phyloP scores from a whole-genome alignment of 2,888 invertebrate genomes.

The Eupsilia transversa region DNA sequence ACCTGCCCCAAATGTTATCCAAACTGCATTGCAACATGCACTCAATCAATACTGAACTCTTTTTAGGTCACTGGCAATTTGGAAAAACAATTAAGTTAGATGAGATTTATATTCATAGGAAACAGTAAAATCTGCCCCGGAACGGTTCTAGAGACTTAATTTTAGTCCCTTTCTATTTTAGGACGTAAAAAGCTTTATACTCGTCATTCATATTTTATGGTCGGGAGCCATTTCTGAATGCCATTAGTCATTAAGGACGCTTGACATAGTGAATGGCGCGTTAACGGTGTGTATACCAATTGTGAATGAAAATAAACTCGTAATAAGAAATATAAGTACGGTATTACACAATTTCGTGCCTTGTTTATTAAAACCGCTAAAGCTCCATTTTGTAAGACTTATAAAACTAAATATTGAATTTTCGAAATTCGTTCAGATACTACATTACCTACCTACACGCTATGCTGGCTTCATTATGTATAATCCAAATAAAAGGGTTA shows the following conservation, averaged over 20 bases:
- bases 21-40: conserved; percentile 30
- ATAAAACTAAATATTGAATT: conserved; percentile 2
- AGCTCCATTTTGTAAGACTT: not conserved
- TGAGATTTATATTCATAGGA: conserved; percentile 23
- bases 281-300: conserved; percentile 50
- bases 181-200: conserved; percentile 62
- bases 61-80: conserved; percentile 40
- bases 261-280: conserved; percentile 56
- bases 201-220: conserved; percentile 64
- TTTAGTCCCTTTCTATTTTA: conserved; percentile 62
- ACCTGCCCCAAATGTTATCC: not conserved
- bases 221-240: conserved; percentile 60
- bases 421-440: conserved; percentile 17
- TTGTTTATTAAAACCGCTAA: conserved; percentile 32
- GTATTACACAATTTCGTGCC: conserved; percentile 42
- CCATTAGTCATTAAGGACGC: conserved; percentile 57
- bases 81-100: conserved; percentile 31
- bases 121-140: conserved; percentile 36
- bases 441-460: not conserved
- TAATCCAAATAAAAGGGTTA: not conserved
- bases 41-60: conserved; percentile 22
- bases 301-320: conserved; percentile 49
- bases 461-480: not conserved
- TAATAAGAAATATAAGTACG: conserved; percentile 42
- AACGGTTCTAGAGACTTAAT: conserved; percentile 55